Conservation (phyloP, 2,888 invertebrate species). For the Dendrolimus houi region DNA sequence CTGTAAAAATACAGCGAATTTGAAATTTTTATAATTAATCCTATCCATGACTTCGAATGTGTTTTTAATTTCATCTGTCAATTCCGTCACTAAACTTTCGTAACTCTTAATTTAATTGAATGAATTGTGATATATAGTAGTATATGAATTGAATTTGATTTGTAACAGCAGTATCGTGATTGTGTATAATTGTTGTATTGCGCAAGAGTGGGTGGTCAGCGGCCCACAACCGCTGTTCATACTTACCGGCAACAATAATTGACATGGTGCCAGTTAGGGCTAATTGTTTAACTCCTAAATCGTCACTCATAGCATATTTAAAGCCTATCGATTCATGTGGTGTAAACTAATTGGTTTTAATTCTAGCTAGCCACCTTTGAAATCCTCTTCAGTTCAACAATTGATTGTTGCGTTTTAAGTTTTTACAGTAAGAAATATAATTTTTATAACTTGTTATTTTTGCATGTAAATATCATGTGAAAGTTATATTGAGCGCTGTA, state of each 20-base stretch:
- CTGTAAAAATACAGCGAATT: no score
- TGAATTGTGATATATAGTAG: conserved; percentile 1
- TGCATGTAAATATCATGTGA: no score
- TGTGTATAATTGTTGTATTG: conserved; percentile 43
- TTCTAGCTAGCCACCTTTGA: background rate
- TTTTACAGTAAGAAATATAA: no score
- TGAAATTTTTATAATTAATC: no score
- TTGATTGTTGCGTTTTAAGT: no score
- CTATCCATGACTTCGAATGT: no score
- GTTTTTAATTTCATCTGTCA: no score
- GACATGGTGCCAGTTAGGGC: conserved; percentile 24
- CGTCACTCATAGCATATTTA: background rate
- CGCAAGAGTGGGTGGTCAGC: conserved; percentile 28
- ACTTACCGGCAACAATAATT: conserved; percentile 22
- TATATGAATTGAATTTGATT: conserved; percentile 41
- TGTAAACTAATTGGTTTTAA: background rate
- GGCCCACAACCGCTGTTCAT: conserved; percentile 17
- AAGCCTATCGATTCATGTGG: background rate
- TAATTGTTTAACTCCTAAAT: conserved; percentile 35
- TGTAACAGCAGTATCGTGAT: conserved; percentile 32
- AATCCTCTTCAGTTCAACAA: no score
- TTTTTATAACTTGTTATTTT: no score
- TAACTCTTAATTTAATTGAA: conserved; percentile 5
- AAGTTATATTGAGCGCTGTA: no score
- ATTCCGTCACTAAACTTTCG: background rate